Evolutionary conservation across 2,797 vertebrate species (phyloP), one percentile per base, ranked within the genome.

Genomic region (Hydrolagus colliei): DNA sequence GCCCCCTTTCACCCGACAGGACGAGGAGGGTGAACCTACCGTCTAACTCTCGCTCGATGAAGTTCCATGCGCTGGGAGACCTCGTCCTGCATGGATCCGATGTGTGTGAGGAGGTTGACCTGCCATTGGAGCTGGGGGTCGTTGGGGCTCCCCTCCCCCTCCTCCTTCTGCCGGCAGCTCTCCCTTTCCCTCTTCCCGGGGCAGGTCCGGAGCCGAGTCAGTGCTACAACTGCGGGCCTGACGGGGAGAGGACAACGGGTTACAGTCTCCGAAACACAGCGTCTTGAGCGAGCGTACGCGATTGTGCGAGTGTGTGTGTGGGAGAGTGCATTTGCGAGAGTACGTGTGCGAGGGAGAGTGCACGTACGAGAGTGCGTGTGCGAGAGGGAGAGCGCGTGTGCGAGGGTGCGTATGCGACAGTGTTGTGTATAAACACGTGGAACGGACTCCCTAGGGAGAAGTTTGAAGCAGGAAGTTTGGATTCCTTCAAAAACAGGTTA

Each of bases 61-160:
- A 98, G 93, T 99, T 99, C 97, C 97, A 99, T 99, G 88, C 97
- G 93, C 88, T 97, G 95, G 0, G 95, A 96, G 80, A 98, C 96
- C 90, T 98, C 96, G 1, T 97, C 97, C 90, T 99, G 97, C 85
- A 98, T 94, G 8, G 96, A 95, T 67, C 98, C 97, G 41, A 98
- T 95, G 0, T 99, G 97, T 72, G 97, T 95, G 89, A 98, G 90
- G 88, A 99, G 91, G 90, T 99, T 98, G 86, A 96, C 94, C 90
- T 97, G 95, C 96, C 97, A 97, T 91, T 98, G 96, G 79, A 97
- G 94, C 91, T 92, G 95, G 0, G 94, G 92, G 87, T 91, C 91
- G 87, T 93, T 88, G 71, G 92, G 87, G 79, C 82, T 90, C 72
- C 94, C 93, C 84, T 92, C 95, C 86, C 91, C 92, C 89, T 93